These are phyloP conservation scores for Myripristis murdjan DNA, from an alignment of 2,797 vertebrate species.

Conservation along the genomic window DNA sequence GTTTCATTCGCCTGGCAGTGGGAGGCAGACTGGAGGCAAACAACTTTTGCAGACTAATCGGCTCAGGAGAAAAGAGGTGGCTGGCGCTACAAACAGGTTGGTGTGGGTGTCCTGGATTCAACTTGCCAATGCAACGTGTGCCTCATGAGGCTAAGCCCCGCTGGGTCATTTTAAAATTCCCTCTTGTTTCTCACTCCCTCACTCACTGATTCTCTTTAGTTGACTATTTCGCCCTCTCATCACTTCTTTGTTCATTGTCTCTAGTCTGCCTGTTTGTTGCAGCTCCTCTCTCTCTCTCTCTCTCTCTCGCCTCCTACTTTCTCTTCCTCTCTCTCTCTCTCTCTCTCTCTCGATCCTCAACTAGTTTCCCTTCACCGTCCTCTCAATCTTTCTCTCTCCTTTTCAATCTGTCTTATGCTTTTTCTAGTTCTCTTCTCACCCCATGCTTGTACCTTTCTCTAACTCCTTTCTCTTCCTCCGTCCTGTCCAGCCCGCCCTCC, in stretches of 20 bases:
- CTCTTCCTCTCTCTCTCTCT: too few species aligned
- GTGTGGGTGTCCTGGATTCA: conserved; percentile 44
- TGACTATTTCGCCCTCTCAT: conserved; percentile 14
- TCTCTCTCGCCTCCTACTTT: conserved; percentile 14
- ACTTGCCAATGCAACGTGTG: conserved; percentile 35
- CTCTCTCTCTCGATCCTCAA: conserved; percentile 33
- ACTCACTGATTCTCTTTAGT: conserved; percentile 22
- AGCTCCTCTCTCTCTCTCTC: conserved; percentile 11
- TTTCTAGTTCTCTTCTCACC: conserved; percentile 33
- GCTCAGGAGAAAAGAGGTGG: conserved; percentile 53
- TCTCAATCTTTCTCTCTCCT: conserved; percentile 36
- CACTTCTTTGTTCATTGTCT: conserved; percentile 38
- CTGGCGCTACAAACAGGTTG: conserved; percentile 36
- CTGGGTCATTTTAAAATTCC: conserved; percentile 47
- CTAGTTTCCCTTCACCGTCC: conserved; percentile 41
- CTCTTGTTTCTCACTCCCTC: conserved; percentile 23
- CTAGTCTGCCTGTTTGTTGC: conserved; percentile 24
- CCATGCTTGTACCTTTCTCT: conserved; percentile 20
- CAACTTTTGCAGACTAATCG: conserved; percentile 66
- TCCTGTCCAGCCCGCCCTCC: conserved; percentile 19
- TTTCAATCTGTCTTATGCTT: conserved; percentile 32
- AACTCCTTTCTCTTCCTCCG: conserved; percentile 44
- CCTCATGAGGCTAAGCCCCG: conserved; percentile 15
- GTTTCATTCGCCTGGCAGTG: conserved; percentile 68
- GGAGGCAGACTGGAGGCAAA: conserved; percentile 62